Evolutionary conservation across 2,888 invertebrate genomes (phyloP).

Genomic region (Argynnis bischoffii): DNA sequence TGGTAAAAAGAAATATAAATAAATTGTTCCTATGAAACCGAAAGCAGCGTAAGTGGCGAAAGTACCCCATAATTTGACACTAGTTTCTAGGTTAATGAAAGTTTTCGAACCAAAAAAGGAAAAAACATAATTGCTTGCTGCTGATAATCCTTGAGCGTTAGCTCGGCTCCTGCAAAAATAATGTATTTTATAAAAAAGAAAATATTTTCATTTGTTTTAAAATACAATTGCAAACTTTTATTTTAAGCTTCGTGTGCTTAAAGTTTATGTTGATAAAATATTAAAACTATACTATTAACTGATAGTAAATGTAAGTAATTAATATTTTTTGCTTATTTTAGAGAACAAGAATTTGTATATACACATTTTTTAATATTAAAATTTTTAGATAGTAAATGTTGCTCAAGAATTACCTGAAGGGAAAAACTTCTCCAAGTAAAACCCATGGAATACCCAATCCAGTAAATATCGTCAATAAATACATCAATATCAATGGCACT

Average conservation of each 20-base stretch:
- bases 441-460: constrained; percentile 80
- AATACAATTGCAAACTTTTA: too few species aligned
- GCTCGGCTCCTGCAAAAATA: constrained; percentile 71
- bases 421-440: constrained; percentile 81
- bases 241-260: too few species aligned
- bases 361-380: background rate
- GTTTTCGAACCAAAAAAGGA: constrained; percentile 80
- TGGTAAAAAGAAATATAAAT: constrained; percentile 77
- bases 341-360: background rate
- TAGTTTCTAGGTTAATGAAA: constrained; percentile 72
- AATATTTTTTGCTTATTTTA: background rate
- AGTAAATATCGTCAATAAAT: constrained; percentile 62
- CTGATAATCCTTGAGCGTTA: constrained; percentile 77
- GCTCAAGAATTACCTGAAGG: constrained; percentile 69
- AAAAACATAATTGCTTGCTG: constrained; percentile 78
- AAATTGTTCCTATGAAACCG: constrained; percentile 71
- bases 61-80: constrained; percentile 71
- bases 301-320: too few species aligned
- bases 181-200: background rate
- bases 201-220: background rate
- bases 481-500: constrained; percentile 67
- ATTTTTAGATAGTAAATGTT: background rate
- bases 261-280: too few species aligned
- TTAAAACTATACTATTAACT: too few species aligned
- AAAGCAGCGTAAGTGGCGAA: constrained; percentile 75